These are phyloP conservation scores for Latheticus oryzae DNA, from an alignment of 2,888 invertebrate species.

Conservation along the genomic window DNA sequence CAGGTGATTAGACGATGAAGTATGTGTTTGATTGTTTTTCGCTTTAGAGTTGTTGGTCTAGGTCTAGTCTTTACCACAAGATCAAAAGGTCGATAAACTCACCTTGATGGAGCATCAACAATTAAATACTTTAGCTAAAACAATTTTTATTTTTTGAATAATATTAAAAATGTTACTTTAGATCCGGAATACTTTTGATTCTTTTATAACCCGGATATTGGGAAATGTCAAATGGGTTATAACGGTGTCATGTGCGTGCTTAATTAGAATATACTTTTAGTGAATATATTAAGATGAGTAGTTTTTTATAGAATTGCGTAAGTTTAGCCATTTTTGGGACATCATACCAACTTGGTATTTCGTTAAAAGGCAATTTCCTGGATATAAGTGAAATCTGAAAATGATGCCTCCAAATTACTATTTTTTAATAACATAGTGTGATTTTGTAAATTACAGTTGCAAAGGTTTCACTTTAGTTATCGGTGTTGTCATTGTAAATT, in stretches of 20 bases:
- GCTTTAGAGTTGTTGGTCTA: conserved; percentile 9
- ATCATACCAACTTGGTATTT: conserved; percentile 4
- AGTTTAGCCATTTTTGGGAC: too few species aligned
- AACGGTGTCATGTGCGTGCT: conserved; percentile 4
- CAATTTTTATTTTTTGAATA: conserved; percentile 4
- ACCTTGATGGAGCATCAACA: conserved; percentile 3
- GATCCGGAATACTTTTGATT: conserved; percentile 10
- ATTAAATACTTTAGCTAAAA: conserved; percentile 1
- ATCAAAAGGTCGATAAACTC: conserved; percentile 14
- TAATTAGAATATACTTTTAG: conserved; percentile 6
- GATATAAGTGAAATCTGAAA: too few species aligned
- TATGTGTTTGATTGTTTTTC: background rate
- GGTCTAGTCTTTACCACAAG: background rate
- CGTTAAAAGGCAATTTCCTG: conserved; percentile 1
- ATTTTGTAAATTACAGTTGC: too few species aligned
- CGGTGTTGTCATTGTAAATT: too few species aligned
- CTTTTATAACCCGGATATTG: conserved; percentile 13
- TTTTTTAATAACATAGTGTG: too few species aligned
- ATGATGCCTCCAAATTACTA: too few species aligned
- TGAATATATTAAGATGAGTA: conserved; percentile 3
- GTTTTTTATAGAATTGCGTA: too few species aligned
- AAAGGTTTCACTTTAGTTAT: too few species aligned
- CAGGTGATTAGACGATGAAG: conserved; percentile 4
- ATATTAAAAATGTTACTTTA: too few species aligned
- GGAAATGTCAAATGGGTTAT: conserved; percentile 14